These are phyloP conservation scores for Orchesella cincta DNA, from an alignment of 1,140 invertebrate species.

Conservation along the genomic window DNA sequence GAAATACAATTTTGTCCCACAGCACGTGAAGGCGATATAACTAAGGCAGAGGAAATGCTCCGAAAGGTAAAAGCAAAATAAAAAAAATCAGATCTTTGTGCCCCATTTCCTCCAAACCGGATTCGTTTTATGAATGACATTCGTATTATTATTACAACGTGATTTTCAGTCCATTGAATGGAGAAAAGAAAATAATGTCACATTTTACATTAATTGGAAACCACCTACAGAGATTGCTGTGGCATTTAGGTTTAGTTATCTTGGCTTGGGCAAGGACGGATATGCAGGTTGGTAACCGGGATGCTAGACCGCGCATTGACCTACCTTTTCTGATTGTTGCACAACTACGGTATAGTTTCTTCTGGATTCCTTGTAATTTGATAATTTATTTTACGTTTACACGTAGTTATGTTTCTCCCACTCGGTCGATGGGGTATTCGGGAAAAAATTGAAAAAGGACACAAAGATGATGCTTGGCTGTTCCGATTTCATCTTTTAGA, in stretches of 20 bases:
- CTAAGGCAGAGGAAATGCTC: conserved; percentile 35
- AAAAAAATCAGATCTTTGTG: too few species aligned
- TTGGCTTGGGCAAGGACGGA: conserved; percentile 33
- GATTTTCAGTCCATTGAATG: conserved; percentile 32
- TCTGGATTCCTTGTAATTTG: background rate
- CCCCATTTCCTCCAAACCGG: too few species aligned
- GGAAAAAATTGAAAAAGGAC: conserved; percentile 27
- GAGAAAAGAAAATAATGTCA: conserved; percentile 39
- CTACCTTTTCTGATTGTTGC: too few species aligned
- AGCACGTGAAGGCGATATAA: conserved; percentile 38
- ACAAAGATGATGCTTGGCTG: conserved; percentile 14
- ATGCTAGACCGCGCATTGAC: too few species aligned
- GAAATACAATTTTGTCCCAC: too few species aligned
- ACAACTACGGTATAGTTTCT: too few species aligned
- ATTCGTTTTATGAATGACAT: too few species aligned
- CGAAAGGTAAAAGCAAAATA: conserved; percentile 41
- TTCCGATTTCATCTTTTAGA: conserved; percentile 38
- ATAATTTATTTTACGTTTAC: too few species aligned
- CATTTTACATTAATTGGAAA: conserved; percentile 32
- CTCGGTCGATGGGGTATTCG: conserved; percentile 35
- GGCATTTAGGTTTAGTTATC: conserved; percentile 31
- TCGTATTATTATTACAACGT: too few species aligned
- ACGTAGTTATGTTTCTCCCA: conserved; percentile 38
- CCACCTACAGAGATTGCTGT: conserved; percentile 17
- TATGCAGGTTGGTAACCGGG: conserved; percentile 30